Percentiles rank a stretch among this genome's conserved stretches.
Evolutionary conservation across 2,113 vertebrate genomes (phyloP).

Genomic region (Acrocephalus kingi): DNA sequence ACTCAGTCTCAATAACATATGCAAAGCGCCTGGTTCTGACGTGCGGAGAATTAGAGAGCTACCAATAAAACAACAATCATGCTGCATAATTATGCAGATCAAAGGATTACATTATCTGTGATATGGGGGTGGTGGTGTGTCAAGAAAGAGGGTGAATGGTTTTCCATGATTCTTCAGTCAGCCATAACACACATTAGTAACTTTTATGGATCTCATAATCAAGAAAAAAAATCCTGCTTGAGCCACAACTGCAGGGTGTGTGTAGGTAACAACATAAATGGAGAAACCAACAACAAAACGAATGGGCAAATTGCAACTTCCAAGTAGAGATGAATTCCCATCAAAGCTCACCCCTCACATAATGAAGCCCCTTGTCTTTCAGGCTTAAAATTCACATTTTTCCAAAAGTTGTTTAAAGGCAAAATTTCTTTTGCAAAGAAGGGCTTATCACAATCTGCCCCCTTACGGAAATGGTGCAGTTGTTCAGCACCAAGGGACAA

Average conservation of each 20-base stretch:
- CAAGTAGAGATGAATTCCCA: neutral
- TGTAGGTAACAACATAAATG: neutral
- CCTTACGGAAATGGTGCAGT: neutral
- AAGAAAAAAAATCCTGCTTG: neutral
- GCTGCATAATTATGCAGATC: constrained; percentile 6
- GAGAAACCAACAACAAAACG: neutral
- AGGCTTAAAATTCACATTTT: neutral
- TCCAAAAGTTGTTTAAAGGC: neutral
- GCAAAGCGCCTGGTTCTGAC: constrained; percentile 41
- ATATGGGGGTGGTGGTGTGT: neutral
- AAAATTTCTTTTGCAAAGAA: neutral
- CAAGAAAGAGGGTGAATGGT: neutral
- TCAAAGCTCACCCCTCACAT: neutral
- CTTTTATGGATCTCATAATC: neutral
- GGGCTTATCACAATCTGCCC: neutral
- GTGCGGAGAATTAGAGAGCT: constrained; percentile 13
- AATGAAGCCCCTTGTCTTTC: neutral
- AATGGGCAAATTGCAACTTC: neutral
- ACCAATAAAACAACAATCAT: constrained; percentile 38
- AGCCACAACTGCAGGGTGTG: neutral
- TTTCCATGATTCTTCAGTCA: neutral
- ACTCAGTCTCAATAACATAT: constrained; percentile 21
- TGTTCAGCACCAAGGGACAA: neutral
- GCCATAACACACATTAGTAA: neutral
- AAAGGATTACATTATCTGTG: constrained; percentile 1